Evolutionary conservation across 2,888 invertebrate genomes (phyloP).

Genomic region (Xestoiulus laeticollis): DNA sequence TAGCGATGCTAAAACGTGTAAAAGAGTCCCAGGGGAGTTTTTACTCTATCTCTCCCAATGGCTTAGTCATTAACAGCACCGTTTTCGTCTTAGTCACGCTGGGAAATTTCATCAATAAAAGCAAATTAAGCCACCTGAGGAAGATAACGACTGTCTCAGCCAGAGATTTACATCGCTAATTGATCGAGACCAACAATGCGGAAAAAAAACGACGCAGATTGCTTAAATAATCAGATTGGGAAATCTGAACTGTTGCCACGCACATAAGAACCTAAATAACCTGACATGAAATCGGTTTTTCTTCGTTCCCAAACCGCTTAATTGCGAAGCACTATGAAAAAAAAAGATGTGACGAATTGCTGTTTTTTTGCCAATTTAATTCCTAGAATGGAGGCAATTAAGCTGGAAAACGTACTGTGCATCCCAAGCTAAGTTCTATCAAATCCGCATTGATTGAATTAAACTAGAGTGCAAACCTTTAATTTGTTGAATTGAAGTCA

Average conservation of each 20-base stretch:
- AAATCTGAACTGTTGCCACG: constrained; percentile 1
- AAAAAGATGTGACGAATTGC: background rate
- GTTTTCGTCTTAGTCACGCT: constrained; percentile 9
- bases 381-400: background rate
- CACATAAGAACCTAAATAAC: background rate
- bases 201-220: background rate
- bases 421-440: background rate
- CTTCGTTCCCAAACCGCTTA: background rate
- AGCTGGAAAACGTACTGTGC: background rate
- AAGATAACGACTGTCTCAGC: constrained; percentile 9
- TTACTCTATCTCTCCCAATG: background rate
- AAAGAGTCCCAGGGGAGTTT: background rate
- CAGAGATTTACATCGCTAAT: constrained; percentile 9
- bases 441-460: background rate
- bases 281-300: constrained; percentile 1
- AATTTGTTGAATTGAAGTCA: too few relatives aligned
- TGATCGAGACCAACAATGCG: constrained; percentile 9
- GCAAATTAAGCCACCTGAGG: constrained; percentile 9
- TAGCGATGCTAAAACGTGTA: background rate
- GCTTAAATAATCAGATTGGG: constrained; percentile 1
- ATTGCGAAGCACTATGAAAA: background rate
- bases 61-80: background rate
- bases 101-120: constrained; percentile 1
- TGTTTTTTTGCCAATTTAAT: background rate
- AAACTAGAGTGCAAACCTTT: background rate